A percentile compares a stretch with the other conserved stretches of the same genome.
phyloP scores from a whole-genome alignment of 2,113 vertebrate species.

The Prolemur simus region DNA sequence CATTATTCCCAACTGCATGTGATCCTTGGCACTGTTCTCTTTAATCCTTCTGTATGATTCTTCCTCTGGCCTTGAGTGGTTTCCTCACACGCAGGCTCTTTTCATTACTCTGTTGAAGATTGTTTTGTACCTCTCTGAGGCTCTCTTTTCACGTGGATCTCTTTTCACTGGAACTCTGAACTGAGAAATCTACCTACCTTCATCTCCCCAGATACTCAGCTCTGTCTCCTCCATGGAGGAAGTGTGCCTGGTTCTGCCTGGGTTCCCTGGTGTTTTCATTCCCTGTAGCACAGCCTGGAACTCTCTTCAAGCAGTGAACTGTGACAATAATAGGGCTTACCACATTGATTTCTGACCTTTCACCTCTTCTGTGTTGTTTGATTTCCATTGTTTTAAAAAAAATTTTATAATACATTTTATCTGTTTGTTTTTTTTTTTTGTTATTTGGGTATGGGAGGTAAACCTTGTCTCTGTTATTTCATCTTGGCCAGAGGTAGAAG shows the following conservation, averaged over 20 bases:
- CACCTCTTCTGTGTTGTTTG: not conserved
- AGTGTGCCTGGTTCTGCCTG: not conserved
- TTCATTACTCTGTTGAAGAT: not conserved
- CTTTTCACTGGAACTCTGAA: not conserved
- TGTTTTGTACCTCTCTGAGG: not conserved
- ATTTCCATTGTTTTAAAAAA: not conserved
- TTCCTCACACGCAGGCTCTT: not conserved
- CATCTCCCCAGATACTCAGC: not conserved
- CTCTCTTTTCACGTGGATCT: not conserved
- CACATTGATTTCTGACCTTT: not conserved
- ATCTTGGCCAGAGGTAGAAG: not conserved
- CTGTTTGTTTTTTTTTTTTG: not conserved
- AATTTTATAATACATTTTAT: not conserved
- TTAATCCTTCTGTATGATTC: not conserved
- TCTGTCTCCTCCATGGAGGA: not conserved
- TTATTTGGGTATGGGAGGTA: not conserved
- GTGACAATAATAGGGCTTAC: not conserved
- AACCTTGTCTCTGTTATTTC: not conserved
- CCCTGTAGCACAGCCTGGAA: not conserved
- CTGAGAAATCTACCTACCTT: not conserved
- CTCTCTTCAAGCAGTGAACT: not conserved
- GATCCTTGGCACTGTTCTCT: not conserved
- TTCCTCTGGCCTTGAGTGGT: not conserved
- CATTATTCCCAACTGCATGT: not conserved
- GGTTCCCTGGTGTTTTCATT: not conserved